Conservation (phyloP, 1,140 invertebrate species). For the Rhysida immarginata region DNA sequence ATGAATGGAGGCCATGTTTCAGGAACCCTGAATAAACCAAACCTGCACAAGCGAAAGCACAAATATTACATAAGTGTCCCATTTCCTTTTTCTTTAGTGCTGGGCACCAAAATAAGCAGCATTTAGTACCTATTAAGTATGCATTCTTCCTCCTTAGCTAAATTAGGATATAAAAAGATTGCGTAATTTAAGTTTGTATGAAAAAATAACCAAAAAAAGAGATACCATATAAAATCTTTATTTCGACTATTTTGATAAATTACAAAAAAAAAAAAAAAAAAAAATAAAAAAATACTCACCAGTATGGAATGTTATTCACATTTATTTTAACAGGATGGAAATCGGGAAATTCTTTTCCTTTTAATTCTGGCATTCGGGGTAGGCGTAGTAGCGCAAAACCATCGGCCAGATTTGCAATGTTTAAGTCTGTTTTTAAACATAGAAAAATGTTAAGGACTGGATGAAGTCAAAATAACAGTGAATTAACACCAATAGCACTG, state of each 20-base stretch:
- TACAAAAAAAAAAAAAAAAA: not conserved
- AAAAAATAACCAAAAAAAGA: not conserved
- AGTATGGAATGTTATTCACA: slow-evolving; percentile 60
- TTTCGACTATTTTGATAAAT: no score
- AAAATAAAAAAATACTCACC: slow-evolving; percentile 24
- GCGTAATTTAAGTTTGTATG: not conserved
- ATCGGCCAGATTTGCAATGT: slow-evolving; percentile 67
- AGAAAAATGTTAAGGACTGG: slow-evolving; percentile 10
- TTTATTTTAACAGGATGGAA: slow-evolving; percentile 54
- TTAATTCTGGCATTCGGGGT: slow-evolving; percentile 89
- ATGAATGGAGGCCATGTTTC: no score
- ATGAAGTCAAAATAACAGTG: slow-evolving; percentile 7
- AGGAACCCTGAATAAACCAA: no score
- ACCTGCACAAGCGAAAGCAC: no score
- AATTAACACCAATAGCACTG: no score
- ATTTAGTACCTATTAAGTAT: not conserved
- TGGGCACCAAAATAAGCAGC: no score
- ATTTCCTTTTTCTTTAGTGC: no score
- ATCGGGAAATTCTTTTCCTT: slow-evolving; percentile 43
- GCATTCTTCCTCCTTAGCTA: not conserved
- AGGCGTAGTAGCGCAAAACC: slow-evolving; percentile 78
- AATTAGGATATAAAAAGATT: not conserved
- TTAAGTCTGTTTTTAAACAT: slow-evolving; percentile 59
- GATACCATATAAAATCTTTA: not conserved
- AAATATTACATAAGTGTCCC: no score